Conservation (phyloP, 1,140 invertebrate species). For the Dermatophagoides farinae region DNA sequence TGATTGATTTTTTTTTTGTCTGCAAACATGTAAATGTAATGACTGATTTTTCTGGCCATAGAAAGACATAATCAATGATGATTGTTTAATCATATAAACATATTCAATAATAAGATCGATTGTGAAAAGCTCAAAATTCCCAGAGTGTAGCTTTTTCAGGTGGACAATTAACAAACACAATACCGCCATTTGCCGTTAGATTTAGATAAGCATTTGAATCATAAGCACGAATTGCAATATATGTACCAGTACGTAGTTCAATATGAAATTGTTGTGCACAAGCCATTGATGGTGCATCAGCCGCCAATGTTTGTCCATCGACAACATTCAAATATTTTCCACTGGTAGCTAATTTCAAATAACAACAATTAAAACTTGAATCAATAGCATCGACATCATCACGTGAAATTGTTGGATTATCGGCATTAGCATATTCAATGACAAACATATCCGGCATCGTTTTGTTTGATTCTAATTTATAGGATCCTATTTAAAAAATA, state of each 20-base stretch:
- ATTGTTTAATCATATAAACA: neutral
- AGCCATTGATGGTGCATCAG: constrained; percentile 4
- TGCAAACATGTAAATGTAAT: too few relatives aligned
- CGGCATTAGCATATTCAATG: constrained; percentile 14
- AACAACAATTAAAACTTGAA: constrained; percentile 12
- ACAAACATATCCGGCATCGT: constrained; percentile 15
- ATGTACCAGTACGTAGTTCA: constrained; percentile 11
- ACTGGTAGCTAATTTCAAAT: constrained; percentile 13
- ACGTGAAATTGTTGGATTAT: neutral
- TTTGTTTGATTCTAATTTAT: constrained; percentile 16
- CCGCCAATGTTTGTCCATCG: constrained; percentile 9
- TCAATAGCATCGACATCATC: neutral
- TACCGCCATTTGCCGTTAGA: constrained; percentile 14
- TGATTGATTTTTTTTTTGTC: too few relatives aligned
- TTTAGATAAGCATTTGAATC: constrained; percentile 13
- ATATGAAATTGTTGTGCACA: constrained; percentile 16
- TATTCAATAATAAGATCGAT: neutral
- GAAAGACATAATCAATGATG: too few relatives aligned
- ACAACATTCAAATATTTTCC: constrained; percentile 14
- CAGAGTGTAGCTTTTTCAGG: constrained; percentile 16
- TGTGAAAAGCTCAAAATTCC: constrained; percentile 14
- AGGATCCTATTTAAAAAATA: constrained; percentile 2
- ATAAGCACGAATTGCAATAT: constrained; percentile 11
- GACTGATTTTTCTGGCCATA: too few relatives aligned
- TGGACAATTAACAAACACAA: neutral